Conservation (phyloP, 2,888 invertebrate species). For the Gymnocheta viridis region DNA sequence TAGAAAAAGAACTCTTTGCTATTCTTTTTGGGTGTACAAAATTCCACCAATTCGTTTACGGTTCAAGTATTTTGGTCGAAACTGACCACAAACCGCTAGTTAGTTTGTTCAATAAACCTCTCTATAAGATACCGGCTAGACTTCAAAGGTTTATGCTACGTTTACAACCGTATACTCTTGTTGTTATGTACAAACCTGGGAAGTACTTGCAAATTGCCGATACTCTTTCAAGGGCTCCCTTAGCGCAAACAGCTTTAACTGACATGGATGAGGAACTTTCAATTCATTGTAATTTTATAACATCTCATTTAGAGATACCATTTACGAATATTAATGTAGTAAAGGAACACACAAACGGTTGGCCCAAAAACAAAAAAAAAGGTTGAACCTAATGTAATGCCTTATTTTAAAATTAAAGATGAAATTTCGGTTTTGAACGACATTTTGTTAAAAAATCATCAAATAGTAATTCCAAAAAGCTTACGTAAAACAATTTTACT, state of each 20-base stretch:
- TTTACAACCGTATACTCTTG: neutral
- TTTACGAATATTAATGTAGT: neutral
- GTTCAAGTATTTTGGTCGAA: conserved; percentile 53
- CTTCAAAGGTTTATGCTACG: neutral
- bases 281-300: neutral
- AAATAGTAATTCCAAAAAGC: too few relatives aligned
- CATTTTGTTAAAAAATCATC: too few relatives aligned
- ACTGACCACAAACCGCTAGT: conserved; percentile 42
- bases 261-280: neutral
- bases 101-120: neutral
- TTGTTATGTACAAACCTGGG: neutral
- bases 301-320: neutral
- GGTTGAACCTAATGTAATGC: too few relatives aligned
- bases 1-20: conserved; percentile 69
- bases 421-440: too few relatives aligned
- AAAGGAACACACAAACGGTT: neutral
- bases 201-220: neutral
- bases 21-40: conserved; percentile 67
- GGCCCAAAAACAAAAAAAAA: too few relatives aligned
- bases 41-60: conserved; percentile 66
- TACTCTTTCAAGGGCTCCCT: neutral
- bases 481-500: too few relatives aligned
- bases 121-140: neutral
- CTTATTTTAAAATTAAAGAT: too few relatives aligned
- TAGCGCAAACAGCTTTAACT: neutral